A percentile compares a stretch with the other conserved stretches of the same genome.
Conservation (phyloP, 2,888 invertebrate species). For the Hyposoter dolosus region DNA sequence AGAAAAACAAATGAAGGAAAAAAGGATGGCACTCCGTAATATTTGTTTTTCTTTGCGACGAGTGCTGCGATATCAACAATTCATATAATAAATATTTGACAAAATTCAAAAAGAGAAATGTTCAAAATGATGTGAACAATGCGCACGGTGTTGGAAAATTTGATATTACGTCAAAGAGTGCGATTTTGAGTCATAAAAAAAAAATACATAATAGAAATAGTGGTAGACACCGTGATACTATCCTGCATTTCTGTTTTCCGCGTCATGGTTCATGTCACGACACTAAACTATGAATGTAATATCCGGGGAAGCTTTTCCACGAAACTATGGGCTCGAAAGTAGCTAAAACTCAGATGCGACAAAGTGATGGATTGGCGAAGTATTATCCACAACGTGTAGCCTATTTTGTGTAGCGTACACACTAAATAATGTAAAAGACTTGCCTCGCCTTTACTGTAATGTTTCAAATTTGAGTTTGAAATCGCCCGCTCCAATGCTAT, state of each 20-base stretch:
- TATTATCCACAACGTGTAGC: constrained; percentile 1
- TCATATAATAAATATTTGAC: background rate
- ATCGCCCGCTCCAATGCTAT: too few relatives aligned
- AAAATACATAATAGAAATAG: background rate
- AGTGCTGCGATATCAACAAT: background rate
- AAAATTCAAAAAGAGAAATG: background rate
- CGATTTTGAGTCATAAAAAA: background rate
- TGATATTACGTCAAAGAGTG: background rate
- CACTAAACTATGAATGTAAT: constrained; percentile 52
- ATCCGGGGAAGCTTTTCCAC: constrained; percentile 18
- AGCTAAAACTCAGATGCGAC: background rate
- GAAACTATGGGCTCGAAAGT: constrained; percentile 13
- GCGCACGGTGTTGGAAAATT: background rate
- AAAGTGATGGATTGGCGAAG: constrained; percentile 39
- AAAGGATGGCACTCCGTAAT: background rate
- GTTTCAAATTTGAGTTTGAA: too few relatives aligned
- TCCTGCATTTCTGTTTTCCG: background rate
- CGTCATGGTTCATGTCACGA: background rate
- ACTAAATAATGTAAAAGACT: background rate
- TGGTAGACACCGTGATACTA: constrained; percentile 15
- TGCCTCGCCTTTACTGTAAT: background rate
- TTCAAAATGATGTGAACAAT: background rate
- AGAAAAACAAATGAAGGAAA: background rate
- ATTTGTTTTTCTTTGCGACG: background rate
- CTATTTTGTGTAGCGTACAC: constrained; percentile 22